phyloP scores from a whole-genome alignment of 35 echinoderm and acorn worm species.

The Patiria miniata region DNA sequence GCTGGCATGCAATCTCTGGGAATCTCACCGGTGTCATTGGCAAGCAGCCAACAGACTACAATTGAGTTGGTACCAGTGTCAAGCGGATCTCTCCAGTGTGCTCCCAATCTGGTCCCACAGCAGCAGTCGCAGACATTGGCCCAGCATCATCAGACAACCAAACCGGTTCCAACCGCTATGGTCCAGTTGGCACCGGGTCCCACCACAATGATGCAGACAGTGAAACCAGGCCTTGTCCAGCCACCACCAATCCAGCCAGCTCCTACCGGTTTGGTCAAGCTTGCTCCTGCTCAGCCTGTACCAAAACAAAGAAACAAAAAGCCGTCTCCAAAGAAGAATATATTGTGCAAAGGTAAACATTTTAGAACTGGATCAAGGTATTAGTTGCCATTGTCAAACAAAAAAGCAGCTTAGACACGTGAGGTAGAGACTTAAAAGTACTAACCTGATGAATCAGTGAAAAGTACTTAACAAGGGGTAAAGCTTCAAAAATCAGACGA shows the following conservation, averaged over 20 bases:
- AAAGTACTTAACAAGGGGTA: too few species aligned
- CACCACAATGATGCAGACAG: neutral
- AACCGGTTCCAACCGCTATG: constrained; percentile 2
- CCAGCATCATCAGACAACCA: neutral
- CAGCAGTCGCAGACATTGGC: neutral
- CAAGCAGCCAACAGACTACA: constrained; percentile 13
- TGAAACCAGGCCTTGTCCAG: constrained; percentile 4
- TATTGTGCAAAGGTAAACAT: neutral
- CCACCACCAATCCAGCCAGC: constrained; percentile 26
- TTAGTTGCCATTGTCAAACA: too few species aligned
- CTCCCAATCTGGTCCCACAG: neutral
- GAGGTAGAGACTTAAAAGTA: too few species aligned
- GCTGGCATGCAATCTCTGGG: neutral
- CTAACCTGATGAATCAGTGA: too few species aligned
- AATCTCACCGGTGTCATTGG: constrained; percentile 9
- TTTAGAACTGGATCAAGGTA: too few species aligned
- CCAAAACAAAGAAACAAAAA: neutral
- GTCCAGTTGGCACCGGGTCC: constrained; percentile 21
- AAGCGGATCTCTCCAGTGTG: neutral
- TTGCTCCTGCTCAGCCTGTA: neutral
- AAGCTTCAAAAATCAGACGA: too few species aligned
- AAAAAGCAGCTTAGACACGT: too few species aligned
- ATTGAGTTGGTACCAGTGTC: neutral
- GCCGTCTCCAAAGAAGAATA: constrained; percentile 21
- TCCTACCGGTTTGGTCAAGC: constrained; percentile 12